Percentiles rank a stretch among this genome's conserved stretches.
These are phyloP conservation scores for Prionace glauca DNA, from an alignment of 2,797 vertebrate genomes.

Conservation along the genomic window DNA sequence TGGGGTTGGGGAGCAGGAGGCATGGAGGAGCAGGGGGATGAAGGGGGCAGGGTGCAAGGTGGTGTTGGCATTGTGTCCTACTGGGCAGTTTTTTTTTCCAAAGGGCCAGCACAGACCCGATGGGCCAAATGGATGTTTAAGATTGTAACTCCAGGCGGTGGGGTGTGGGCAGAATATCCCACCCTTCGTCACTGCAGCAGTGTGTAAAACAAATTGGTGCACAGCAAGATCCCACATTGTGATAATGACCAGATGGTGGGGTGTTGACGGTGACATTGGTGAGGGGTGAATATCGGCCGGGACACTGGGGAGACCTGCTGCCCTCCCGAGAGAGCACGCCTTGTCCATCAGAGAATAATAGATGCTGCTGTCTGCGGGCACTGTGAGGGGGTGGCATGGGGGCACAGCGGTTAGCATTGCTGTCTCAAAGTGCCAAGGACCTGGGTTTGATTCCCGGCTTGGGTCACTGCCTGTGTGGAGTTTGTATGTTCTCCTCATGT, in stretches of 20 bases:
- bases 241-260: background rate
- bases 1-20: too few species aligned
- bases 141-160: background rate
- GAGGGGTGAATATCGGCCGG: background rate
- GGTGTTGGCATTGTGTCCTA: background rate
- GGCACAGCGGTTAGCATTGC: too few species aligned
- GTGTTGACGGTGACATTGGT: background rate
- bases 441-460: too few species aligned
- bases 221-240: background rate
- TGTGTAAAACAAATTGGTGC: background rate
- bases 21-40: too few species aligned
- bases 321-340: background rate
- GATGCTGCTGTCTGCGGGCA: background rate
- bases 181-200: too few species aligned
- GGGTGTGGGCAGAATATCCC: too few species aligned
- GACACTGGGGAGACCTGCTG: background rate
- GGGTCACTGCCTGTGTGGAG: too few species aligned
- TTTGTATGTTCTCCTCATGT: too few species aligned
- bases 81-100: background rate
- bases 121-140: background rate
- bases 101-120: background rate
- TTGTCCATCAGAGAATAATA: background rate
- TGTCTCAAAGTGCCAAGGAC: too few species aligned
- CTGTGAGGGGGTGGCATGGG: too few species aligned
- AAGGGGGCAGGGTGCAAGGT: too few species aligned